These are phyloP conservation scores for Himantopus leucocephalus DNA, from an alignment of 2,113 vertebrate species.

Conservation along the genomic window DNA sequence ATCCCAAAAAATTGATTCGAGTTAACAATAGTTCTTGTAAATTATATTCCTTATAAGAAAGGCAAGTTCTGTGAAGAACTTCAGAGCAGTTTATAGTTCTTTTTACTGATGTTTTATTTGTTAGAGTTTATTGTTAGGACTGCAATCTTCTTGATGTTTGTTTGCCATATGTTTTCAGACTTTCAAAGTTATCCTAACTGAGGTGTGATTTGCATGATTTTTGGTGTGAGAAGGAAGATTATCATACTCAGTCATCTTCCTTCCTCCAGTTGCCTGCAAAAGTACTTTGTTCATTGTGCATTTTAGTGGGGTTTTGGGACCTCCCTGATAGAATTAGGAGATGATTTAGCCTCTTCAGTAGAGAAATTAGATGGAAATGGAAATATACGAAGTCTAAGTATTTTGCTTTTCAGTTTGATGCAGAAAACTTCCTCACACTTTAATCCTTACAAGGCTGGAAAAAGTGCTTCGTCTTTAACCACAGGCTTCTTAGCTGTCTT, in stretches of 20 bases:
- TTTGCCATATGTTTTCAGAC: neutral
- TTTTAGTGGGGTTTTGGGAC: neutral
- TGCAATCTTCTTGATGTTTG: neutral
- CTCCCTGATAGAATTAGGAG: neutral
- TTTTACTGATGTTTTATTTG: neutral
- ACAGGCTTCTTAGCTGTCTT: neutral
- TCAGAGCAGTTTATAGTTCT: neutral
- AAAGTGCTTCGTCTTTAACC: neutral
- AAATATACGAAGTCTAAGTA: neutral
- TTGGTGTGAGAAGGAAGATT: neutral
- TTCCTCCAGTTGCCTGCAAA: neutral
- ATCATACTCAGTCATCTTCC: neutral
- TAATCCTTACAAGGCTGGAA: neutral
- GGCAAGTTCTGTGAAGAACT: fast-evolving
- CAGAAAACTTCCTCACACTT: neutral
- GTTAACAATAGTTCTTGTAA: neutral
- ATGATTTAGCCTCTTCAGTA: neutral
- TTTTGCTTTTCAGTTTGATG: neutral
- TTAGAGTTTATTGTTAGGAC: neutral
- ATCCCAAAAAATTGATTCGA: fast-evolving
- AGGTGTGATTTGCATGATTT: neutral
- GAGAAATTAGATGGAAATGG: neutral
- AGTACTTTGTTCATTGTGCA: neutral
- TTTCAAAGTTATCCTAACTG: neutral
- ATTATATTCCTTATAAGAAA: neutral